Evolutionary conservation across 2,113 vertebrate genomes (phyloP).

Genomic region (Periophthalmus modestus): DNA sequence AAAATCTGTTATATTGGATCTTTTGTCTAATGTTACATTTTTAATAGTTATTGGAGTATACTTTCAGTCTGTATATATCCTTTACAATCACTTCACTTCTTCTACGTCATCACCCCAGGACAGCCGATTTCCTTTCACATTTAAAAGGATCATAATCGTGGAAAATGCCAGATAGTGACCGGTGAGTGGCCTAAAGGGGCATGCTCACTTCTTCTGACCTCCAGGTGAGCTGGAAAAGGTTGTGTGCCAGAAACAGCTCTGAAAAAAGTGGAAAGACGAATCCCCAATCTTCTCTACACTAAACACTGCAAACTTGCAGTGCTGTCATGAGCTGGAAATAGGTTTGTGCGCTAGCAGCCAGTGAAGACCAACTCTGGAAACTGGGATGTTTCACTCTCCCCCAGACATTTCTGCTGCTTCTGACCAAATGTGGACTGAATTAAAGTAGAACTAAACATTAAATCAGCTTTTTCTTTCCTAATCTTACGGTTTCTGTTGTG

Average conservation of each 20-base stretch:
- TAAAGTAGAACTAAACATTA: not conserved
- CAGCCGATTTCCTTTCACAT: constrained; percentile 8
- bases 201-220: constrained; percentile 29
- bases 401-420: constrained; percentile 38
- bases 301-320: constrained; percentile 21
- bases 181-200: not conserved
- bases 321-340: constrained; percentile 57
- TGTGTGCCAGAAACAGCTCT: constrained; percentile 26
- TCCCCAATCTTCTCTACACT: constrained; percentile 35
- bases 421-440: constrained; percentile 51
- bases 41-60: no score
- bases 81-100: not conserved
- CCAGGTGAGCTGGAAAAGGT: constrained; percentile 32
- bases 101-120: constrained; percentile 14
- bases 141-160: constrained; percentile 28
- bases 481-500: no score
- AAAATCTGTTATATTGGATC: not conserved
- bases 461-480: no score
- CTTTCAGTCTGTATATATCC: no score
- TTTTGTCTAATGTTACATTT: no score
- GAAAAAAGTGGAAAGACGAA: constrained; percentile 18
- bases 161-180: constrained; percentile 29
- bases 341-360: constrained; percentile 39
- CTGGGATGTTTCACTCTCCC: constrained; percentile 51
- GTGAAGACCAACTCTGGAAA: constrained; percentile 51